Evolutionary conservation across 2,797 vertebrate genomes (phyloP).

Genomic region (Australoheros facetus): DNA sequence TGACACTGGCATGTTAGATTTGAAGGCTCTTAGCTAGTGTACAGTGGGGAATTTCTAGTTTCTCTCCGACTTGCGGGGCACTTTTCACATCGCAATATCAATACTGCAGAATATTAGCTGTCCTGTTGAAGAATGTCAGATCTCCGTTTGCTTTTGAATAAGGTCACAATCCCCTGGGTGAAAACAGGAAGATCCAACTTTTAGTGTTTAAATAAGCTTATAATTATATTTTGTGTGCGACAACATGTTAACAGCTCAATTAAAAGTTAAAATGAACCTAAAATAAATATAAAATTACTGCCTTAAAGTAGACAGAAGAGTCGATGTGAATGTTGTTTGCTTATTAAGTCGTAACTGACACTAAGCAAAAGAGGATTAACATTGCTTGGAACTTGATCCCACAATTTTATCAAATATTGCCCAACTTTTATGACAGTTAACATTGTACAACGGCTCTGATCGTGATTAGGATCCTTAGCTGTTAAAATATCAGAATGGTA

Average conservation of each 20-base stretch:
- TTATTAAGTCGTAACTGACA: slow-evolving; percentile 23
- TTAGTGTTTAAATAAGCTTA: slow-evolving; percentile 19
- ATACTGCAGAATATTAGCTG: slow-evolving; percentile 66
- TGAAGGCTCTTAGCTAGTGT: slow-evolving; percentile 73
- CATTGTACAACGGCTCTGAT: slow-evolving; percentile 47
- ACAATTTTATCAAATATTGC: slow-evolving; percentile 63
- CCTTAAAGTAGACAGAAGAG: slow-evolving; percentile 10
- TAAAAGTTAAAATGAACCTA: slow-evolving; percentile 19
- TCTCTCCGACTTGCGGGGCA: slow-evolving; percentile 78
- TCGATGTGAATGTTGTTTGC: not conserved
- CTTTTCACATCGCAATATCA: slow-evolving; percentile 81
- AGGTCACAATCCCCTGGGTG: slow-evolving; percentile 16
- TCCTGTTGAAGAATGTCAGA: slow-evolving; percentile 65
- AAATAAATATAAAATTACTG: slow-evolving; percentile 5
- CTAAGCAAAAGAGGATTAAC: slow-evolving; percentile 12
- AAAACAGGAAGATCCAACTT: slow-evolving; percentile 4
- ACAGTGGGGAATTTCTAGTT: slow-evolving; percentile 81
- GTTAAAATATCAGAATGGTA: slow-evolving; percentile 59
- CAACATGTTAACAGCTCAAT: slow-evolving; percentile 26
- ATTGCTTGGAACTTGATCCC: slow-evolving; percentile 47
- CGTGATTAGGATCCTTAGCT: slow-evolving; percentile 42
- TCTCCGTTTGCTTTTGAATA: slow-evolving; percentile 46
- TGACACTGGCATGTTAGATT: slow-evolving; percentile 78
- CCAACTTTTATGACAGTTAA: slow-evolving; percentile 60
- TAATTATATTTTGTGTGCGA: slow-evolving; percentile 27